Base-by-base conservation (phyloP, 1,140 invertebrate species). In the Probaryconus sp. region DNA sequence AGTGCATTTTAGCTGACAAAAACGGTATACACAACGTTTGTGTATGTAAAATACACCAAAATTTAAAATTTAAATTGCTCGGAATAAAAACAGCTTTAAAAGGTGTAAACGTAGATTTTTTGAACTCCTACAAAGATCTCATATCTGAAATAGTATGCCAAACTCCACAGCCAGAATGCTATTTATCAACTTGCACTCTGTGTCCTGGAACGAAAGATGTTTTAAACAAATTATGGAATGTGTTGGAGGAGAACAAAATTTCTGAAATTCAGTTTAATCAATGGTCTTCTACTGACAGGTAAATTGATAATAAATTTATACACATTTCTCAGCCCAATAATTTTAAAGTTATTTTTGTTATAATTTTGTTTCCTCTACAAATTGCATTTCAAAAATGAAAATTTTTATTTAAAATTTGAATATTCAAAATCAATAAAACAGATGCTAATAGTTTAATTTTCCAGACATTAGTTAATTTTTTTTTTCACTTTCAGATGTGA, bases 211-310 rank as follows among this genome's bases (percentile, higher is more conserved):
- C 10, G 33, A 9, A 6, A 35, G 6, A 9, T 3, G 16, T 13
- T 28, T 55, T 40, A 9, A 20, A 55, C 14, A 55, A 55, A 40
- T 14, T 55, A 3, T 9, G 10, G 11, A 42, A 28, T 40, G 40
- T n/a, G 18, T 24, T 55, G 17, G 16, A 55, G n/a, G 11, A 10
- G 37, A 26, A 51, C 26, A 38, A 38, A 10, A 43, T 58, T 18
- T 10, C 20, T 3, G 5, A 31, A 11, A 56, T 64, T 7, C 14
- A 51, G 1, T 64, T 53, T 37, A 45, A 14, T 64, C 40, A 64
- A 13, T 64, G 61, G 61, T 45, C 9, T 3, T 53, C 30, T 11
- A 64, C 61, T 3, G 61, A 64, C 20, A 53, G 35, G 47, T 64
- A 24, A 24, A 7, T 24, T 4, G 21, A n/a, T 24, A 24, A 24